phyloP scores from a whole-genome alignment of 2,888 invertebrate genomes.

The Cheiracanthium punctorium region DNA sequence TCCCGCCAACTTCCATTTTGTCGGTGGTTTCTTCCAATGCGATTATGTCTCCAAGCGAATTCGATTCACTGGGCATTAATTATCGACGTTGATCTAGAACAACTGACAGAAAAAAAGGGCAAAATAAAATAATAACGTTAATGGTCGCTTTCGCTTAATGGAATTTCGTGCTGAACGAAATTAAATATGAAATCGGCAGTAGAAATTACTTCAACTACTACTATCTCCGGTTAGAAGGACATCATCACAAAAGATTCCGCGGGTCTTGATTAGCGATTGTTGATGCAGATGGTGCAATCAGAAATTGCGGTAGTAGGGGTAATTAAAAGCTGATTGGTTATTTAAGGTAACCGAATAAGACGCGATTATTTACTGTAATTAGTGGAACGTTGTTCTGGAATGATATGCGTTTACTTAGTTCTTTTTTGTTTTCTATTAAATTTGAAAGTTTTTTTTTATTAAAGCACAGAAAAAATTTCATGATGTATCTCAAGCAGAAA shows the following conservation, averaged over 20 bases:
- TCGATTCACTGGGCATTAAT: slow-evolving; percentile 34
- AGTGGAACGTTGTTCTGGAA: background rate
- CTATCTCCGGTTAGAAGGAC: background rate
- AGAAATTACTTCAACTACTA: slow-evolving; percentile 8
- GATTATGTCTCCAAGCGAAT: slow-evolving; percentile 8
- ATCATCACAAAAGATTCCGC: background rate
- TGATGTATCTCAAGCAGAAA: too few species aligned
- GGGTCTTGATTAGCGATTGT: background rate
- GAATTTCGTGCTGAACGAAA: slow-evolving; percentile 4
- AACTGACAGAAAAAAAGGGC: background rate
- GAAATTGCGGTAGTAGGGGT: background rate
- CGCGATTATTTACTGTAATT: background rate
- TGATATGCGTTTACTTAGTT: too few species aligned
- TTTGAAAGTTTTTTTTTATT: too few species aligned
- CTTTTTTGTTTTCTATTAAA: too few species aligned
- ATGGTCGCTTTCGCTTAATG: slow-evolving; percentile 2
- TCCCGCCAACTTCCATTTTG: background rate
- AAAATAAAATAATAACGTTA: background rate
- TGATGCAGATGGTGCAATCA: slow-evolving; percentile 1
- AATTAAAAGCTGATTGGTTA: slow-evolving; percentile 15
- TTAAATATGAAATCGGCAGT: slow-evolving; percentile 1
- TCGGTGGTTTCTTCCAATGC: background rate
- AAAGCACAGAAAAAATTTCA: too few species aligned
- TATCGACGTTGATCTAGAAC: slow-evolving; percentile 24
- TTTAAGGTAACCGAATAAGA: background rate